Evolutionary conservation across 2,888 invertebrate species (phyloP).

Genomic region (Aphidius colemani): DNA sequence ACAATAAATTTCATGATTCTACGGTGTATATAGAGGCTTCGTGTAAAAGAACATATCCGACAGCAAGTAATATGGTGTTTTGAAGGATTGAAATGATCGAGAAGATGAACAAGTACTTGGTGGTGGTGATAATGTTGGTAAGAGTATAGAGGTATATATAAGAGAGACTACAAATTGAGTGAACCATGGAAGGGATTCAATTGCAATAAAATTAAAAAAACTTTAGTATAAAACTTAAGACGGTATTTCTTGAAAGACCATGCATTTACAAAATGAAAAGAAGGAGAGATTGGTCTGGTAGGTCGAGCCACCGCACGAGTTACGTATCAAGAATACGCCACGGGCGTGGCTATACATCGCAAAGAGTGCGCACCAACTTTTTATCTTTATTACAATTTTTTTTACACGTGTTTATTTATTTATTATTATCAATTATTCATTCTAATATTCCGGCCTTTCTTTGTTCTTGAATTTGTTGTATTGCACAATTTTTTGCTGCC

Average conservation of each 20-base stretch:
- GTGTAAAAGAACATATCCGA: constrained; percentile 16
- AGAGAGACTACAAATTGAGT: constrained; percentile 22
- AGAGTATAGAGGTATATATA: no score
- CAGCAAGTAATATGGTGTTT: constrained; percentile 13
- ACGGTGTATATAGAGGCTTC: background rate
- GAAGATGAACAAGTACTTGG: no score
- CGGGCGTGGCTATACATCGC: constrained; percentile 58
- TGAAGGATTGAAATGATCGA: background rate
- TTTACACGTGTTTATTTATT: constrained; percentile 33
- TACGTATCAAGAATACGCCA: constrained; percentile 61
- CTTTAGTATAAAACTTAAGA: constrained; percentile 32
- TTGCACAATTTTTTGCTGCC: no score
- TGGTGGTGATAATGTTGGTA: no score
- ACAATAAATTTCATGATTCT: constrained; percentile 17
- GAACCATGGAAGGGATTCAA: constrained; percentile 49
- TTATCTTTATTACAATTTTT: constrained; percentile 44
- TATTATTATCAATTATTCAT: constrained; percentile 24
- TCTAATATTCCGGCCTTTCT: background rate
- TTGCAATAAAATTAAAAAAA: constrained; percentile 55
- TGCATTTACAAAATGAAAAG: constrained; percentile 34
- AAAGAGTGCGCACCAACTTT: constrained; percentile 46
- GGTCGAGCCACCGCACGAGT: constrained; percentile 60
- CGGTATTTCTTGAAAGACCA: constrained; percentile 50
- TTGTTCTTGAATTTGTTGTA: background rate
- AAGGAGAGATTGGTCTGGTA: constrained; percentile 54